Evolutionary conservation across 2,113 vertebrate species (phyloP), one percentile per base, ranked within the genome.

Genomic region (Enhydra lutris): DNA sequence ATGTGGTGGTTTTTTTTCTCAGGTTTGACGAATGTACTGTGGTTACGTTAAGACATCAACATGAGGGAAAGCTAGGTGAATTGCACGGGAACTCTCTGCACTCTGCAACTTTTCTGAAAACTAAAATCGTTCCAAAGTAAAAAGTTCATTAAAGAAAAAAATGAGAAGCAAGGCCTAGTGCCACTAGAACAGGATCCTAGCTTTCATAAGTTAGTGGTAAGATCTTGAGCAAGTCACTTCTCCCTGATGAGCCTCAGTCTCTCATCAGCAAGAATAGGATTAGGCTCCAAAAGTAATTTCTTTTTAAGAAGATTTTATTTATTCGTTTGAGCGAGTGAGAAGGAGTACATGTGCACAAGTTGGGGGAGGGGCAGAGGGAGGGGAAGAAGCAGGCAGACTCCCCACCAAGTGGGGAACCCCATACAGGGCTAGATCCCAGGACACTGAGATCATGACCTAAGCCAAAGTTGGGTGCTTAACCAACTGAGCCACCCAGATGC

Each of bases 181-280:
- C 4, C 59, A 84, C 15, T 52, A n/a, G 50, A 69, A 74, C 4
- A 69, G 36, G 42, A 76, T 80, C 67, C 52, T 67, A 61, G n/a
- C 29, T 86, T 85, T 94, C 65, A 26, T 86, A 95, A 96, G 65
- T 90, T 83, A 80, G 26, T 71, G 61, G 1, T 67, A 67, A 90
- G 52, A 79, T 36, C 36, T 61, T 83, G 65, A 90, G 23, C 71
- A 89, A 89, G 14, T 65, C 31, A 74, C 7, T 80, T 88, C 26
- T 85, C 20, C 42, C n/a, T 52, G 86, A 96, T 63, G 36, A 95
- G 80, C 21, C 47, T 96, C 17, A 88, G 24, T 74, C 89, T 94
- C 36, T 42, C 76, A 87, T 21, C 23, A 24, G 67, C 63, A 74
- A 93, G 67, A 89, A 93, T 20, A 69, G 24, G 1, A 47, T 47